Base-by-base conservation (phyloP, 53 echinoderm and acorn worm species). In the Apostichopus leukothele region DNA sequence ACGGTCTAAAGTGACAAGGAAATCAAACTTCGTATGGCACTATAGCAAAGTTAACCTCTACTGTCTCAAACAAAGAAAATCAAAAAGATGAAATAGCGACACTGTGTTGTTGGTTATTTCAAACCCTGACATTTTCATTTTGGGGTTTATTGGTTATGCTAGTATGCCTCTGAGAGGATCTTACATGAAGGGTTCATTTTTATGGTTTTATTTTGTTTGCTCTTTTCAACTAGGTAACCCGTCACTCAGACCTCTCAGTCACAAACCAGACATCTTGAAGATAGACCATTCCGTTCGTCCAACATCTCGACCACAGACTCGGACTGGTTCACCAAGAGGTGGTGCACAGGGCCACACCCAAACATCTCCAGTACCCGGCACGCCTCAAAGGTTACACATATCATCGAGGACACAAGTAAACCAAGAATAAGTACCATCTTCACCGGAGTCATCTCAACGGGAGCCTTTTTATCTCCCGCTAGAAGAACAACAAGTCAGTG, bases 251-350 rank as follows among this genome's bases (percentile, higher is more conserved):
- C 91, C 76, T 16, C 74, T 53, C 52, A 93, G 92, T 50, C 89
- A 88, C 91, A 96, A 96, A 74, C 92, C 94, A 10, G 96, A 96
- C 71, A 88, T 96, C 91, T 96, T 96, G 83, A 94, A 84, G 84
- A 86, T 96, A 50, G 91, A 94, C 18, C 94, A 94, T 67, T 91
- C 94, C 6, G 92, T 90, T 16, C 89, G 92, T 11, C 93, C 90
- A 1, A 86, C 79, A 55, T 87, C 92, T 13, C 86, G 90, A 85
- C 91, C 83, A 86, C 89, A 80, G 76, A 89, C 83, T 86, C 94
- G 52, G 54, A 75, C 21, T 86, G 39, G 54, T 87, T 19, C 86
- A 90, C 90, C 73, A 75, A 71, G 71, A 13, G 71, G 71, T 19
- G 18, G 71, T 1, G 39, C 39, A 3, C 39, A 39, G 39, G 39